Base-by-base conservation (phyloP, 2,113 vertebrate species). In the Chunga burmeisteri region DNA sequence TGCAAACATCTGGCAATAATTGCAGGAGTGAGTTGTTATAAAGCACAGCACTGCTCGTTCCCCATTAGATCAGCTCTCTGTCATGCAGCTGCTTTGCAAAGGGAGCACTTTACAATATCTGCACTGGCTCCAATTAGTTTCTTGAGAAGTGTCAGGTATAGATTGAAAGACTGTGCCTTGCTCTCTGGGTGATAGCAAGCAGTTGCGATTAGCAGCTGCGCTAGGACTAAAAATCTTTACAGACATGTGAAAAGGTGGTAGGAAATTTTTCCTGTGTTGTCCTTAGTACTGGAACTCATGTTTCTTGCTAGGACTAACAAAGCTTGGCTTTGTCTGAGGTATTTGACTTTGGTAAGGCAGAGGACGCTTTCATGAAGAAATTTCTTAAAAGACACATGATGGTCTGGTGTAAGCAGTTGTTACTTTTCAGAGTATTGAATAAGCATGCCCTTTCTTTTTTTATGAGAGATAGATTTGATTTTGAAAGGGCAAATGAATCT, bases 1-100 rank as follows among this genome's bases (percentile, higher is more conserved):
- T 88, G 52, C 90, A 81, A 92, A 94, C 88, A 90, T 86, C 92
- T 96, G 90, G 88, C 61, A 95, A 40, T 44, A 88, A 83, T 66
- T 92, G 59, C 42, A 73, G 44, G 63, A 88, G 30, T 16, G 49
- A 72, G 23, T 63, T 90, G 36, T 53, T 73, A 20, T 6, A 36
- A 77, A 83, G 65, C 65, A 34, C 3, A 9, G n/a, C 23, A 27
- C 52, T 88, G 52, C 55, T 90, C 65, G 32, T 66, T 94, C 55
- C 59, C 74, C 26, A 9, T 55, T 74, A 63, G 82, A 83, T 70
- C 72, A 92, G 18, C 75, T 81, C 75, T 80, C 67, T 74, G 59
- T 67, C 68, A 56, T 21, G 36, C 15, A 5, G 1, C 29, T 81
- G 44, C 75, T 92, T 74, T 90, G 63, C 21, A 71, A 67, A 95